These are phyloP conservation scores for Parnassius glacialis DNA, from an alignment of 2,888 invertebrate species.

Conservation along the genomic window DNA sequence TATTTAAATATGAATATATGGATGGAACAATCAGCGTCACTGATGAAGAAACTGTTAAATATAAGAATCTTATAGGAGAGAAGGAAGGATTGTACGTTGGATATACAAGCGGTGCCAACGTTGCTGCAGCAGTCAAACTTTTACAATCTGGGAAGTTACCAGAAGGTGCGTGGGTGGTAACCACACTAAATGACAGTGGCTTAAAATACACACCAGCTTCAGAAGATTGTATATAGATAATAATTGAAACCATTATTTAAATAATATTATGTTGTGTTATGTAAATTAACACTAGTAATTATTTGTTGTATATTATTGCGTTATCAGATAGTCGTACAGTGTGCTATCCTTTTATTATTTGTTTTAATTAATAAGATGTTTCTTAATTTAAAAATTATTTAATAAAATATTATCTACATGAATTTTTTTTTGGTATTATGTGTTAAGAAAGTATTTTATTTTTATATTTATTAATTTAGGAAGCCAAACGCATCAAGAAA, in stretches of 20 bases:
- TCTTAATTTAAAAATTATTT: no score
- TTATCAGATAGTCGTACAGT: neutral
- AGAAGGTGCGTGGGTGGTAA: constrained; percentile 67
- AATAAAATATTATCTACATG: no score
- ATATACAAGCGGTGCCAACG: constrained; percentile 71
- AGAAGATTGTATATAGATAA: constrained; percentile 34
- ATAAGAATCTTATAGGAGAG: constrained; percentile 58
- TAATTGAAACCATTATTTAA: constrained; percentile 14
- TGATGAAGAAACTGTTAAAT: constrained; percentile 63
- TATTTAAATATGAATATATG: constrained; percentile 64
- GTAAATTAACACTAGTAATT: neutral
- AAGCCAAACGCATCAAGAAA: no score
- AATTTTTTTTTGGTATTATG: neutral
- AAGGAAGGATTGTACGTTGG: constrained; percentile 71
- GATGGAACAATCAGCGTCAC: constrained; percentile 63
- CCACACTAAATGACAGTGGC: constrained; percentile 62
- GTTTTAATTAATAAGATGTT: neutral
- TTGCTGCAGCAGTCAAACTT: constrained; percentile 68
- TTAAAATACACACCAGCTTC: constrained; percentile 69
- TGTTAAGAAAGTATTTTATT: neutral
- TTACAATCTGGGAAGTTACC: constrained; percentile 61
- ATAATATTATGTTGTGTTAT: no score
- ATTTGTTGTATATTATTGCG: constrained; percentile 1
- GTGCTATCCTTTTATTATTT: neutral
- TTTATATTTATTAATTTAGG: neutral